Evolutionary conservation across 2,797 vertebrate genomes (phyloP), one percentile per base, ranked within the genome.

Genomic region (Hydrolagus colliei): DNA sequence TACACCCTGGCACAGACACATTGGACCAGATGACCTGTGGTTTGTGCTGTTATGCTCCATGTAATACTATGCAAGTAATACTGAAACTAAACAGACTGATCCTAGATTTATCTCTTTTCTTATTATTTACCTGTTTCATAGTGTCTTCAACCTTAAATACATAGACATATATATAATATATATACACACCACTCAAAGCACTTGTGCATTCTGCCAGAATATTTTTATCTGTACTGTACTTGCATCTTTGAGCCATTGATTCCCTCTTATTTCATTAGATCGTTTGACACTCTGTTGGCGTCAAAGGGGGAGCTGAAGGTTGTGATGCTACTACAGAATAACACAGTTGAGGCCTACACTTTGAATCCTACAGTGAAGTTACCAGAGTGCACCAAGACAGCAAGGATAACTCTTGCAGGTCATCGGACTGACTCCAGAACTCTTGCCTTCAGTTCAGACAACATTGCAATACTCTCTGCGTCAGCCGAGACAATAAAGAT

Each of bases 371-470:
- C 88, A 0, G 91, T 90, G 6, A 92, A 92, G 65, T 87, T 88
- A 0, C 91, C 94, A 0, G 88, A 94, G 27, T 91, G 94, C 87
- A 91, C 91, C 68, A 95, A 95, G 90, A 93, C 89, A 0, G 92
- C 94, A 59, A 95, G 90, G 35, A 94, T 99, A 87, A 96, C 96
- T 7, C 92, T 97, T 0, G 95, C 93, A 0, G 97, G 96, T 1
- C 98, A 99, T 86, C 96, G 96, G 87, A 97, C 95, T 0, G 97
- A 99, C 1, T 96, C 94, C 78, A 95, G 98, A 77, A 99, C 97
- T 0, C 86, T 99, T 91, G 94, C 96, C 73, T 99, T 99, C 89
- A 99, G 98, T 92, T 98, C 98, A 0, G 97, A 99, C 90, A 99
- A 98, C 88, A 96, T 98, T 86, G 97, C 97, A 11, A 13, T 99